These are phyloP conservation scores for Tenodera sinensis DNA, from an alignment of 2,888 invertebrate genomes.

Conservation along the genomic window DNA sequence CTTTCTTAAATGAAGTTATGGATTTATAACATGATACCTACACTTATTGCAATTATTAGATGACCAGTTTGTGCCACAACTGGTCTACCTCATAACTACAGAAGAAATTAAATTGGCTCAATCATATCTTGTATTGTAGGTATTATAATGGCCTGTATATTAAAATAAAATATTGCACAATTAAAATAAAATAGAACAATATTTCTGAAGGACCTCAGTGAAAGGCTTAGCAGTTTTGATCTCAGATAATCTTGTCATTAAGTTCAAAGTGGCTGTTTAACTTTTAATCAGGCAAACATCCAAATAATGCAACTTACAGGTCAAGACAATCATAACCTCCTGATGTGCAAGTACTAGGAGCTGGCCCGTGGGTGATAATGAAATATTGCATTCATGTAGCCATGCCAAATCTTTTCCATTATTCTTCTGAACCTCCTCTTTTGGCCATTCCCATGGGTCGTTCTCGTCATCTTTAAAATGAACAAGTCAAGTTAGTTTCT, in stretches of 20 bases:
- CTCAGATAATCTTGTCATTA: neutral
- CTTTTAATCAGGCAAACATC: too few relatives aligned
- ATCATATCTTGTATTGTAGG: too few relatives aligned
- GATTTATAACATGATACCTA: too few relatives aligned
- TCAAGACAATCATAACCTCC: constrained; percentile 61
- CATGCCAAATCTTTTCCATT: constrained; percentile 53
- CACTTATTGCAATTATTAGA: too few relatives aligned
- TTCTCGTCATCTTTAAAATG: constrained; percentile 6
- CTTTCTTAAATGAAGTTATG: too few relatives aligned
- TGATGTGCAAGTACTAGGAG: constrained; percentile 64
- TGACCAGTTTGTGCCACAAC: too few relatives aligned
- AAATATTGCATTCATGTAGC: constrained; percentile 63
- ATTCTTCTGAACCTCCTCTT: neutral
- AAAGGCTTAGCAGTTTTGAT: neutral
- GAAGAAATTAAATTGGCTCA: too few relatives aligned
- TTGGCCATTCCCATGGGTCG: constrained; percentile 21
- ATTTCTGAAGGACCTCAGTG: too few relatives aligned
- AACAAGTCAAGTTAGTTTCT: neutral
- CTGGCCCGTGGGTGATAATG: constrained; percentile 71
- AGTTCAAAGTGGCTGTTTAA: neutral
- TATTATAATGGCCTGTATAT: too few relatives aligned
- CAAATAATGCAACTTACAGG: constrained; percentile 44
- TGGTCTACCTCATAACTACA: too few relatives aligned
- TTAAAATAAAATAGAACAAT: too few relatives aligned
- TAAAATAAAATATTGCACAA: too few relatives aligned